Evolutionary conservation across 2,797 vertebrate genomes (phyloP).

Genomic region (Halcyon smyrnensis): DNA sequence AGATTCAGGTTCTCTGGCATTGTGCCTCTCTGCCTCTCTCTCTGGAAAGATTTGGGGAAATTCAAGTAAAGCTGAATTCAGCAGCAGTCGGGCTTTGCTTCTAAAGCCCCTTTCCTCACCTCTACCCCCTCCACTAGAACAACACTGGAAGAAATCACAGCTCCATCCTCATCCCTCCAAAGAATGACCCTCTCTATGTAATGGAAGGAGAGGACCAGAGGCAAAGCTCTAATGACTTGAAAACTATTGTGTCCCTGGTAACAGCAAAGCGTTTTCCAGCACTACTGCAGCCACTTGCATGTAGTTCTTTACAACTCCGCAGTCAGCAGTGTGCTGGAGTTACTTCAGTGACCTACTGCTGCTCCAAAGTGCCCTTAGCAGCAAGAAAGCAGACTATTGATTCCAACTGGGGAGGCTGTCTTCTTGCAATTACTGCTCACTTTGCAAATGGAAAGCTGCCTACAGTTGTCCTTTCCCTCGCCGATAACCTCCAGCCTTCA

Average conservation of each 20-base stretch:
- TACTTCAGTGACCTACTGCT: slow-evolving; percentile 78
- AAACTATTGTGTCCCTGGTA: slow-evolving; percentile 80
- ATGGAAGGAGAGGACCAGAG: slow-evolving; percentile 53
- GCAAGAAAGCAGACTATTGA: slow-evolving; percentile 76
- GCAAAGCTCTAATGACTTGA: slow-evolving; percentile 70
- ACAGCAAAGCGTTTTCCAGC: slow-evolving; percentile 69
- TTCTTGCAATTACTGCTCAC: slow-evolving; percentile 80
- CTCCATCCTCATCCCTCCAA: slow-evolving; percentile 69
- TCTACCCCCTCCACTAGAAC: not conserved
- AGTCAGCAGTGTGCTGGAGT: slow-evolving; percentile 78
- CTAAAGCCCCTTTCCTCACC: not conserved
- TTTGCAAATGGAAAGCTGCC: slow-evolving; percentile 66
- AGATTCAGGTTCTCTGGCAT: slow-evolving; percentile 82
- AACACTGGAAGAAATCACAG: slow-evolving; percentile 68
- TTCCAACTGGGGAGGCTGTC: slow-evolving; percentile 77
- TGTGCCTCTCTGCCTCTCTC: slow-evolving; percentile 53
- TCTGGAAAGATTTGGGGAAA: slow-evolving; percentile 5
- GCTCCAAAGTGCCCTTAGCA: slow-evolving; percentile 73
- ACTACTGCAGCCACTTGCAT: slow-evolving; percentile 79
- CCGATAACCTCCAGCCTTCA: slow-evolving; percentile 79
- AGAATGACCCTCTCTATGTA: slow-evolving; percentile 33
- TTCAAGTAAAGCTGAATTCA: slow-evolving; percentile 1
- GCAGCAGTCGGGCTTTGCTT: not conserved
- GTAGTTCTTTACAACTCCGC: slow-evolving; percentile 83
- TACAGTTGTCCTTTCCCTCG: slow-evolving; percentile 36